These are phyloP conservation scores for Poeciliopsis occidentalis DNA, from an alignment of 2,113 vertebrate genomes.

Conservation along the genomic window DNA sequence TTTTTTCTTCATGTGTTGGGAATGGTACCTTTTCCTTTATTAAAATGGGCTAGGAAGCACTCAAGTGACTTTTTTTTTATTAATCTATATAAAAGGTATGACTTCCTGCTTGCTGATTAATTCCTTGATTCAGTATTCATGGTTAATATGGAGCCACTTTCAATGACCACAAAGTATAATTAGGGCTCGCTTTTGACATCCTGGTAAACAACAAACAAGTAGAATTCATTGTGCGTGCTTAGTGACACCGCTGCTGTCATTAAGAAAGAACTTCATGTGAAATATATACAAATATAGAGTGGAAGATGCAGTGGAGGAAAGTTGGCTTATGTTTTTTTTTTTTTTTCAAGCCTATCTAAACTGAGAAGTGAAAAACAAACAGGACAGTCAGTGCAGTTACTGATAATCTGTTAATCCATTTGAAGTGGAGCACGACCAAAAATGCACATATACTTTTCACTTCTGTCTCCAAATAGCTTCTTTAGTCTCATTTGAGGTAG, in stretches of 20 bases:
- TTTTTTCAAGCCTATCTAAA: conserved; percentile 26
- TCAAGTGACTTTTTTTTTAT: conserved; percentile 50
- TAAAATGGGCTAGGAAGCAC: conserved; percentile 51
- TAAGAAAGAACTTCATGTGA: neutral
- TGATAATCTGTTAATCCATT: conserved; percentile 55
- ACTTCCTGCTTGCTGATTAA: conserved; percentile 44
- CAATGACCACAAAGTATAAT: conserved; percentile 46
- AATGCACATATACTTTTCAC: conserved; percentile 32
- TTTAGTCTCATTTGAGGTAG: conserved; percentile 41
- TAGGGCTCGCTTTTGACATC: conserved; percentile 20
- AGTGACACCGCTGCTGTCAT: neutral
- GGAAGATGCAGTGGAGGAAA: conserved; percentile 4
- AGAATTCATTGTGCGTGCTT: neutral
- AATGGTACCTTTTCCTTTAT: conserved; percentile 30
- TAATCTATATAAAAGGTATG: conserved; percentile 32
- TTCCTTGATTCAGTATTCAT: conserved; percentile 42
- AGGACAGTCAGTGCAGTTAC: conserved; percentile 10
- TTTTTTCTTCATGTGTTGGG: conserved; percentile 24
- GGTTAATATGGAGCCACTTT: conserved; percentile 45
- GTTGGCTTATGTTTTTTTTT: neutral
- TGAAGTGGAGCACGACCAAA: conserved; percentile 33
- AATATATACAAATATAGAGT: neutral
- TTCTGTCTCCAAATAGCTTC: conserved; percentile 50
- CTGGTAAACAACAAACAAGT: neutral
- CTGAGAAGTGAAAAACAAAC: conserved; percentile 16